These are phyloP conservation scores for Callorhinus ursinus DNA, from an alignment of 2,113 vertebrate species.

Conservation along the genomic window DNA sequence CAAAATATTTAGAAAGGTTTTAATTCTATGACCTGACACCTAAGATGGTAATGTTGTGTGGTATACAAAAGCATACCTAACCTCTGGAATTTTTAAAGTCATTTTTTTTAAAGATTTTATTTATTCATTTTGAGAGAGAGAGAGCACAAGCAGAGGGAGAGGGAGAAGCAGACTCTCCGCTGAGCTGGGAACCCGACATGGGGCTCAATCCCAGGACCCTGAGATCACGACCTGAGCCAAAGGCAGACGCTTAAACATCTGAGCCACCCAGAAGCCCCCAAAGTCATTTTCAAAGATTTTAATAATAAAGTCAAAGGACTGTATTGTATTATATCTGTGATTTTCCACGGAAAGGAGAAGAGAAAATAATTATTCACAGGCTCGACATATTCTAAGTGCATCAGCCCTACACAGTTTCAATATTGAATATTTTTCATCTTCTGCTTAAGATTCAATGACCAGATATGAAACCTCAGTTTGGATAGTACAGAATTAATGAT, in stretches of 20 bases:
- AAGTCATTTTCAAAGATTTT: not conserved
- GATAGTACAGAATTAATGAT: not conserved
- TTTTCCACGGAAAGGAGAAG: not conserved
- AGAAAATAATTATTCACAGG: not conserved
- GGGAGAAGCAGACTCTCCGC: too few relatives aligned
- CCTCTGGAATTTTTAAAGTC: not conserved
- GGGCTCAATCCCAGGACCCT: too few relatives aligned
- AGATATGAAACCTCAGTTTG: not conserved
- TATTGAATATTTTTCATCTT: not conserved
- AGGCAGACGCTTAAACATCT: too few relatives aligned
- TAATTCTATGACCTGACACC: not conserved
- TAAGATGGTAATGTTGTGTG: not conserved
- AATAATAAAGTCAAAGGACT: conserved; percentile 9
- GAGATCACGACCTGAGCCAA: too few relatives aligned
- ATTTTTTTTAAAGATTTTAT: not conserved
- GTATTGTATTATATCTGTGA: not conserved
- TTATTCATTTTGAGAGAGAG: too few relatives aligned
- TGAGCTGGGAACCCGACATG: too few relatives aligned
- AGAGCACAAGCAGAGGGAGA: too few relatives aligned
- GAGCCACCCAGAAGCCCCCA: too few relatives aligned
- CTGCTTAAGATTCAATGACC: not conserved
- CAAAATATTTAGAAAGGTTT: conserved; percentile 41
- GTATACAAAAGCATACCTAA: not conserved
- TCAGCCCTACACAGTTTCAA: not conserved
- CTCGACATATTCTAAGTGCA: not conserved